Conservation (phyloP, 2,113 vertebrate species). For the Oxyruncus cristatus region DNA sequence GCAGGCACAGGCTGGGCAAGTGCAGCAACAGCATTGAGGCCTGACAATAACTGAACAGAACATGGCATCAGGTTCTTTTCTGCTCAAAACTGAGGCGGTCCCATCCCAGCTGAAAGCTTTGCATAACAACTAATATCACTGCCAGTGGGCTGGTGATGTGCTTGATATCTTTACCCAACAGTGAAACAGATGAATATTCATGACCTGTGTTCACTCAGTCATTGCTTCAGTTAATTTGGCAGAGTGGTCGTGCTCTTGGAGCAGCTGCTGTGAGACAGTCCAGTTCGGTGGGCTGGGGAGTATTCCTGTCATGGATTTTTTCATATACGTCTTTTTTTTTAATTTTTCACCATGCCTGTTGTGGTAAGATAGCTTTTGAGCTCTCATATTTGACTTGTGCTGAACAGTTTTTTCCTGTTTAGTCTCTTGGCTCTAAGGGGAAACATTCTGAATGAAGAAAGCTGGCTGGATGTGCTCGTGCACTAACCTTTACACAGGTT, state of each 20-base stretch:
- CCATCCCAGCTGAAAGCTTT: conserved; percentile 29
- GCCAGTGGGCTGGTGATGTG: not conserved
- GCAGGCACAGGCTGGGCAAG: not conserved
- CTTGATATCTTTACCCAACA: not conserved
- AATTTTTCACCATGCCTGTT: not conserved
- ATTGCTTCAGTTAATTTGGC: not conserved
- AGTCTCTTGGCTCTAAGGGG: conserved; percentile 49
- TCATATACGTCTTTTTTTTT: not conserved
- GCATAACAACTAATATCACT: not conserved
- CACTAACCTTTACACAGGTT: not conserved
- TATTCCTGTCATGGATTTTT: not conserved
- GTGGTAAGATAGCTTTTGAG: conserved; percentile 1
- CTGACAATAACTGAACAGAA: not conserved
- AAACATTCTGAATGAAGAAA: not conserved
- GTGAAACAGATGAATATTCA: not conserved
- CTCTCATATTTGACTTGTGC: not conserved
- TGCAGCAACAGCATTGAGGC: not conserved
- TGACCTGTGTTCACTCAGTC: not conserved
- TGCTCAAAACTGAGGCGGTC: not conserved
- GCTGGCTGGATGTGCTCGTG: not conserved
- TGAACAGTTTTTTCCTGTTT: not conserved
- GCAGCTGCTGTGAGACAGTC: not conserved
- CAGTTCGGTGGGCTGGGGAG: not conserved
- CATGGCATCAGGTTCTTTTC: not conserved
- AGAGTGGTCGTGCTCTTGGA: not conserved